Evolutionary conservation across 1,140 invertebrate species (phyloP).

Genomic region (Sarcophaga bullata): DNA sequence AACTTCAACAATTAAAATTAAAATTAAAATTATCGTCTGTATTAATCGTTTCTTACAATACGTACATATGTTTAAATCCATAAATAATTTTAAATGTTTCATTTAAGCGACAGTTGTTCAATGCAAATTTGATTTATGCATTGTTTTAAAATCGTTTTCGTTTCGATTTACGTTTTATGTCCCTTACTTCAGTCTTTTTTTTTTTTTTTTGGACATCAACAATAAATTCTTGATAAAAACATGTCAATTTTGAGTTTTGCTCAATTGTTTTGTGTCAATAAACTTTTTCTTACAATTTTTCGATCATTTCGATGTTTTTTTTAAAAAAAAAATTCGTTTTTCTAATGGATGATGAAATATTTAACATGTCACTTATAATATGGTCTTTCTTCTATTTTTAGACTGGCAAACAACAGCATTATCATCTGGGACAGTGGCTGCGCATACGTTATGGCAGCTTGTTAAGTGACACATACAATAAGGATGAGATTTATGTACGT

Average conservation of each 20-base stretch:
- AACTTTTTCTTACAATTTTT: too few relatives aligned
- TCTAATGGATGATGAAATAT: too few relatives aligned
- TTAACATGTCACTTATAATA: neutral
- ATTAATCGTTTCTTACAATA: neutral
- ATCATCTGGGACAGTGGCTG: constrained; percentile 80
- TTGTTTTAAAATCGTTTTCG: too few relatives aligned
- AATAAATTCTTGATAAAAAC: neutral
- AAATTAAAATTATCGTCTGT: neutral
- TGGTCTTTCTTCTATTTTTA: constrained; percentile 61
- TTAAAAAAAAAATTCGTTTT: too few relatives aligned
- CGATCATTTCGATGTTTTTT: too few relatives aligned
- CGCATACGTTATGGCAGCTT: constrained; percentile 75
- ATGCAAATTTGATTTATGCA: too few relatives aligned
- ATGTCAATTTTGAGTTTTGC: neutral
- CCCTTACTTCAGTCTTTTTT: neutral
- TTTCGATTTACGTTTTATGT: neutral
- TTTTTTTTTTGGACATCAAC: neutral
- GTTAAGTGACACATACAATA: constrained; percentile 69
- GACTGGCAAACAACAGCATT: constrained; percentile 83
- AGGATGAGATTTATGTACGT: constrained; percentile 73
- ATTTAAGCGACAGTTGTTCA: neutral
- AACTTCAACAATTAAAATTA: neutral
- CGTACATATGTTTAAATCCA: neutral
- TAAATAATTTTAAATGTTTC: constrained; percentile 11
- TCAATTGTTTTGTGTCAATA: neutral